phyloP scores from a whole-genome alignment of 2,888 invertebrate species.

The Minunthozetes semirufus region DNA sequence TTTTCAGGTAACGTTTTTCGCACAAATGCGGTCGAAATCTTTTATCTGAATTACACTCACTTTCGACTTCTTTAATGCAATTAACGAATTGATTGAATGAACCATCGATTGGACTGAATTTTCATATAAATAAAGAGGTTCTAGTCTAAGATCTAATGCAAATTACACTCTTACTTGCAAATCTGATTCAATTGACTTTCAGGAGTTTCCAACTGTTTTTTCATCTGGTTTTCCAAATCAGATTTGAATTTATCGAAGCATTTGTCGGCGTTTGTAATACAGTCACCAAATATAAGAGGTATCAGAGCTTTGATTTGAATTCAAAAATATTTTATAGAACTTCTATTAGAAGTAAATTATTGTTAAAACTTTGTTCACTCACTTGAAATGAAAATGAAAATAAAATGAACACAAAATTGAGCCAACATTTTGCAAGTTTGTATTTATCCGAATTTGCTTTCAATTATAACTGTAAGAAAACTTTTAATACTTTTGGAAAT shows the following conservation, averaged over 20 bases:
- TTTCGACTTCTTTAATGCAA: background rate
- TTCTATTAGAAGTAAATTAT: background rate
- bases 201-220: background rate
- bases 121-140: background rate
- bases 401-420: background rate
- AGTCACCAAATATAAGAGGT: background rate
- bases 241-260: conserved; percentile 2
- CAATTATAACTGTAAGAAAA: background rate
- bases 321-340: background rate
- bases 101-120: background rate
- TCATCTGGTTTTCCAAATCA: background rate
- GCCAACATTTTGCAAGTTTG: background rate
- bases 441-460: background rate
- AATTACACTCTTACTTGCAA: background rate
- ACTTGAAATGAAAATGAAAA: background rate
- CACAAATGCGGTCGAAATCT: background rate
- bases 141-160: background rate
- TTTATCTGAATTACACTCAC: background rate
- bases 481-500: background rate
- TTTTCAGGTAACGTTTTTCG: conserved; percentile 19
- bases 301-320: background rate
- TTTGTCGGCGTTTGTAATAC: background rate
- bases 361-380: background rate
- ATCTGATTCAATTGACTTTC: background rate
- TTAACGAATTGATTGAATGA: conserved; percentile 16